Evolutionary conservation across 2,888 invertebrate genomes (phyloP), one percentile per base, ranked within the genome.

Genomic region (Fabriciana adippe): DNA sequence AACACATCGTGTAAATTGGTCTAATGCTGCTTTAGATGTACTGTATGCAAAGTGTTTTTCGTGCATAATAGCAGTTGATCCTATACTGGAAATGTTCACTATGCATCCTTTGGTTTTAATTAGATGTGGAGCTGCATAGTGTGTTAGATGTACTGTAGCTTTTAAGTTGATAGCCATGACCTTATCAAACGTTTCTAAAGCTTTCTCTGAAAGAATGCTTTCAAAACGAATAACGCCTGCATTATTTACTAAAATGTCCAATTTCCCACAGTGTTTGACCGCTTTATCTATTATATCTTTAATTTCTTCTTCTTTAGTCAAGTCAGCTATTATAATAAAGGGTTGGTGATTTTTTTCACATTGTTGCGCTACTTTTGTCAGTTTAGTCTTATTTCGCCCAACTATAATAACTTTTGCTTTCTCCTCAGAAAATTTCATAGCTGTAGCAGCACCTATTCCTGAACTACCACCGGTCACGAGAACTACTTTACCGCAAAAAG

Each of bases 1-100:
- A 8, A 94, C 85, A 77, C 95, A 95, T 72, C 94, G 88, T 0
- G 96, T 96, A 72, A 97, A 93, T 78, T 96, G 96, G 83, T 97
- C 96, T 18, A 96, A 78, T 2, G 95, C 77, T 11, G 76, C 78
- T 68, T 79, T 79, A 16, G 67, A 70, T 14, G 64, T 6, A 72
- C 69, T 13, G 71, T 66, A 55, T 64, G 66, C 62, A 75, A 77
- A 14, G 68, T 68, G 48, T 26, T 66, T 50, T 18, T 45, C 57
- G 41, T 16, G 14, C 26, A 65, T 6, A 2, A 60, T 11, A n/a
- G 59, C 61, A 6, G 69, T 68, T 64, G 73, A 72, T n/a, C 47
- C 69, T 11, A 75, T 57, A 55, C 77, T 75, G 0, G 77, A 77
- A 45, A 78, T 74, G 51, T 81, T 81, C 1, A 81, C 66, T 5